phyloP scores from a whole-genome alignment of 1,140 invertebrate genomes.

The Popillia japonica region DNA sequence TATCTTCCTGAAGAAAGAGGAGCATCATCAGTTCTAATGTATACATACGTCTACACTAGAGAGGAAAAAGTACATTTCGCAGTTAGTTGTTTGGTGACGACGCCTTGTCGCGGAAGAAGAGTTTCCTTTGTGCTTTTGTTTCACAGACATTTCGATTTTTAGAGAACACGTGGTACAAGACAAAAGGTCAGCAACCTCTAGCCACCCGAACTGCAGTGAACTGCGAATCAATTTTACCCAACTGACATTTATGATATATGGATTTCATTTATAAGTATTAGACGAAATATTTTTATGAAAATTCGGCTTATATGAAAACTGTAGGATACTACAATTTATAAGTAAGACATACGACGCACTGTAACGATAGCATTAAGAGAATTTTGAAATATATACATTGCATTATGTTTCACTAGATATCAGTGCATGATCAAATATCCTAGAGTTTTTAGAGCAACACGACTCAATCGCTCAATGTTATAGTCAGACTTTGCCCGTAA shows the following conservation, averaged over 20 bases:
- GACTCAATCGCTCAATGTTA: too few species aligned
- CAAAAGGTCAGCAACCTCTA: not conserved
- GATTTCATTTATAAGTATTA: not conserved
- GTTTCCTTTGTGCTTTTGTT: conserved; percentile 9
- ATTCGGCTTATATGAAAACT: too few species aligned
- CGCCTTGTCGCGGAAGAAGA: conserved; percentile 11
- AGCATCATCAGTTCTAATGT: not conserved
- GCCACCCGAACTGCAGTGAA: not conserved
- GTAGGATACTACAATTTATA: not conserved
- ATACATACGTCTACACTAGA: not conserved
- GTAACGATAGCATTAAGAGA: too few species aligned
- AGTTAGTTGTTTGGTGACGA: conserved; percentile 10
- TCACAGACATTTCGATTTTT: conserved; percentile 13
- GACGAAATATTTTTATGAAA: not conserved
- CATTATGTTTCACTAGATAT: too few species aligned
- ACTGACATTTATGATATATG: conserved; percentile 10
- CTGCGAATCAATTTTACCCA: not conserved
- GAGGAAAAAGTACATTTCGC: not conserved
- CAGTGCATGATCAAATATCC: too few species aligned
- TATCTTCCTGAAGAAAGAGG: not conserved
- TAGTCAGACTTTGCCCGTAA: too few species aligned
- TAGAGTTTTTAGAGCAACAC: too few species aligned
- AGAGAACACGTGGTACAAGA: conserved; percentile 17
- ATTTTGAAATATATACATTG: too few species aligned
- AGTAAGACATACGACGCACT: too few species aligned